Base-by-base conservation (phyloP, 2,888 invertebrate species). In the Leptinotarsa peninsularis region DNA sequence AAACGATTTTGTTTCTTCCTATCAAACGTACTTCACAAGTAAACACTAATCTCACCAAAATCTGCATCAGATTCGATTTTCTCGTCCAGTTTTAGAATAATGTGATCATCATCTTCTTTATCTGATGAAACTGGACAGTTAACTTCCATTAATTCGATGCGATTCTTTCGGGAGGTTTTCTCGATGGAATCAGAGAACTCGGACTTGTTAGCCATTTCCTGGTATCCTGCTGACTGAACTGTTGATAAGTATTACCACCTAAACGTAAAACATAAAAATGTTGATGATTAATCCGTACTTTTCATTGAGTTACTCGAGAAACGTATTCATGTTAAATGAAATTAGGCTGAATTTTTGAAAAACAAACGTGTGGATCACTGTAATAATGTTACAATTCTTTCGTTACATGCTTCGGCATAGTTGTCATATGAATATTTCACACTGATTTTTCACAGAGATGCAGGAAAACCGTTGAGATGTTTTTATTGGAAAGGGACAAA, bases 1-100 rank as follows among this genome's bases (percentile, higher is more conserved):
- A 70, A 70, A 70, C 49, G 58, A 70, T 60, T 58, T 18, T 21
- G 33, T 63, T n/a, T 14, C 70, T 58, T 58, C 60, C 23, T 21
- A 70, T 15, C 33, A 56, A 49, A 18, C 10, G 15, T 21, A 14
- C 56, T 13, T 21, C n/a, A 13, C 23, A 7, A 13, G 17, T 15
- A 17, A 23, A 15, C 49, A 15, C 56, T 17, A 14, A n/a, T 69
- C 58, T 70, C 70, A 70, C 70, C 70, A 49, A 49, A 2, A 49
- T 49, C 70, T 4, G 15, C 58, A 15, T 56, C 58, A n/a, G 27
- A 63, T 43, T 33, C 63, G 21, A 49, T 43, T 49, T 70, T 49
- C 49, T 58, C 58, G 1, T 70, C 49, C 43, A 70, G 60, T 58
- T 70, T 70, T 18, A 69, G 27, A n/a, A 54, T 33, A 15, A 56